A percentile compares a stretch with the other conserved stretches of the same genome.
These are phyloP conservation scores for Lasioglossum leucozonium DNA, from an alignment of 2,888 invertebrate species.

Conservation along the genomic window DNA sequence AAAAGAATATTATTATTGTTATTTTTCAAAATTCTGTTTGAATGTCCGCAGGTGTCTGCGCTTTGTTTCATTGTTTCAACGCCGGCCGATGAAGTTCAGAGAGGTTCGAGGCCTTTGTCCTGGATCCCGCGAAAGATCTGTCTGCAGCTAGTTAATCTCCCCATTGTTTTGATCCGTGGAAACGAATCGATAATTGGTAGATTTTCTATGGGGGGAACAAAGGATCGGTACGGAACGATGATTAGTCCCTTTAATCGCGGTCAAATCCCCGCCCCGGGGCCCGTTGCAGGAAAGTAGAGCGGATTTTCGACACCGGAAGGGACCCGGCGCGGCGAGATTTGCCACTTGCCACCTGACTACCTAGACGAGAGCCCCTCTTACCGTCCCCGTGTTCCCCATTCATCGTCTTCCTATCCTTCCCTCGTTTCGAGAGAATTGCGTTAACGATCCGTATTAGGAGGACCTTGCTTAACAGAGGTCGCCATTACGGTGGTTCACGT, in stretches of 20 bases:
- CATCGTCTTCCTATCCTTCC: background rate
- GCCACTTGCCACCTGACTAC: slow-evolving; percentile 57
- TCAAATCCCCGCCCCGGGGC: slow-evolving; percentile 58
- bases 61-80: background rate
- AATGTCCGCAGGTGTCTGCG: background rate
- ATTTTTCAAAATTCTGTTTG: background rate
- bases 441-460: slow-evolving; percentile 38
- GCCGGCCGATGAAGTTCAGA: background rate
- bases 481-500: background rate
- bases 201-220: slow-evolving; percentile 23
- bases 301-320: slow-evolving; percentile 64
- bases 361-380: slow-evolving; percentile 18
- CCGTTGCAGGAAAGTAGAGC: slow-evolving; percentile 76
- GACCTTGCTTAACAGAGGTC: background rate
- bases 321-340: slow-evolving; percentile 46
- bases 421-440: slow-evolving; percentile 34
- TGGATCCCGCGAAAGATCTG: slow-evolving; percentile 12
- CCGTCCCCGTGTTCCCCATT: background rate
- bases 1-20: background rate
- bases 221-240: slow-evolving; percentile 22
- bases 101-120: background rate
- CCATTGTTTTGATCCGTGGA: slow-evolving; percentile 45
- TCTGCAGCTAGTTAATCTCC: slow-evolving; percentile 27
- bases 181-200: slow-evolving; percentile 42
- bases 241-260: slow-evolving; percentile 64